Evolutionary conservation across 2,888 invertebrate species (phyloP), one percentile per base, ranked within the genome.

Genomic region (Choristoneura rosaceana): DNA sequence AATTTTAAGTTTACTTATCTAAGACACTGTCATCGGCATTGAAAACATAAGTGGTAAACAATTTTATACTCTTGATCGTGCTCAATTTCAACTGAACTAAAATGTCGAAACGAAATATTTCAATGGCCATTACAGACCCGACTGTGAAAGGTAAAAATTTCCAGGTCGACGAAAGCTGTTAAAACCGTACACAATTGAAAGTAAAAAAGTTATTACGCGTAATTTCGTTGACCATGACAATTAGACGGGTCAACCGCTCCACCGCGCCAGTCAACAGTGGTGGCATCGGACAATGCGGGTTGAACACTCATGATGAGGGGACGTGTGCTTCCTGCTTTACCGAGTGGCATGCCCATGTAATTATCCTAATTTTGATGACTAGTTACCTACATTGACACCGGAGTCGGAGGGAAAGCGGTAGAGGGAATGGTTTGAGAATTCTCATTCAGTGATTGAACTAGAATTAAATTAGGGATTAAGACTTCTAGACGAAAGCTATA

Each of bases 281-380:
- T 80, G 55, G 55, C 55, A 25, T 81, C 80, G 79, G 77, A 81
- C 80, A 76, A 84, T 85, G 81, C 84, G 80, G 81, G 80, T 83
- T 87, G 86, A 89, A 87, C 82, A 80, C 76, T 77, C 79, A 81
- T 87, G 87, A 89, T 89, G 81, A 85, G 81, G 82, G 85, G 83
- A 85, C 80, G 82, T 81, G 38, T 68, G 65, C 61, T 73, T 73
- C 73, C 73, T 73, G 74, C 75, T 76, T 81, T 76, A 76, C 76
- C 68, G 64, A 70, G 17, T 34, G 8, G 3, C 55, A 59, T 33
- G 17, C 17, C 33, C 47, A 7, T 17, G 12, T 41, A 50, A 68
- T 47, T 68, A 47, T 62, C 69, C 17, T 52, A 50, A 61, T 69
- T 59, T 3, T 47, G 47, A 9, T 14, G 64, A 7, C 34, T 25